Evolutionary conservation across 1,140 invertebrate genomes (phyloP).

Genomic region (Sycobia sp.): DNA sequence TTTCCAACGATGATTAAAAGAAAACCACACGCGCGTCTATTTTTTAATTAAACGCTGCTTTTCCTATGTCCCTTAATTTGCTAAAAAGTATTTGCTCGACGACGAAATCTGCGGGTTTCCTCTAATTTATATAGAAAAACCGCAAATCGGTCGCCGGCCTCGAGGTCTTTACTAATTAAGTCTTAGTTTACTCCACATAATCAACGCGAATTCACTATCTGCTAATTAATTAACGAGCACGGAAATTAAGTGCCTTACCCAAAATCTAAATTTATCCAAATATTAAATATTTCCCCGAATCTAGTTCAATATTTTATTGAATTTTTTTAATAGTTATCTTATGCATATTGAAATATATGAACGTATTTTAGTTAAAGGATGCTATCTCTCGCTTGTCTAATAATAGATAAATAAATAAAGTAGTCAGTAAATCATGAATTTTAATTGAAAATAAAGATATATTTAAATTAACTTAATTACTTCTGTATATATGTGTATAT

Average conservation of each 20-base stretch:
- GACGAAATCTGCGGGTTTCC: constrained; percentile 19
- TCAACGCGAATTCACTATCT: constrained; percentile 16
- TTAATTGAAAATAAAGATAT: too few species aligned
- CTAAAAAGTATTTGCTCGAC: constrained; percentile 18
- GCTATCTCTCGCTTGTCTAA: too few species aligned
- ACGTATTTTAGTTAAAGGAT: too few species aligned
- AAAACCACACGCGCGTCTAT: not conserved
- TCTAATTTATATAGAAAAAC: constrained; percentile 26
- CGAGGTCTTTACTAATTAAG: constrained; percentile 23
- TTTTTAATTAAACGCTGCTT: constrained; percentile 19
- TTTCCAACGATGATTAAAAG: not conserved
- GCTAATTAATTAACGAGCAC: constrained; percentile 23
- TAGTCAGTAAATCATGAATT: too few species aligned
- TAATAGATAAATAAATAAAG: too few species aligned
- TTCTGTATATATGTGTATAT: too few species aligned
- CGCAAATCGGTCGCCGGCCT: constrained; percentile 19
- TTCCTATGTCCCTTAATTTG: constrained; percentile 13
- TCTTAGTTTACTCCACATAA: constrained; percentile 23
- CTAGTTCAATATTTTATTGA: constrained; percentile 8
- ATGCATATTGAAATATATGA: too few species aligned
- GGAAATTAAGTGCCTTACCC: not conserved
- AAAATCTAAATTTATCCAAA: not conserved
- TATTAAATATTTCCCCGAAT: constrained; percentile 5
- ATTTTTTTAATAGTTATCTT: constrained; percentile 1
- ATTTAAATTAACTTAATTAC: too few species aligned